Conservation (phyloP, 1,140 invertebrate genomes). For the Leptoteleia sp. region DNA sequence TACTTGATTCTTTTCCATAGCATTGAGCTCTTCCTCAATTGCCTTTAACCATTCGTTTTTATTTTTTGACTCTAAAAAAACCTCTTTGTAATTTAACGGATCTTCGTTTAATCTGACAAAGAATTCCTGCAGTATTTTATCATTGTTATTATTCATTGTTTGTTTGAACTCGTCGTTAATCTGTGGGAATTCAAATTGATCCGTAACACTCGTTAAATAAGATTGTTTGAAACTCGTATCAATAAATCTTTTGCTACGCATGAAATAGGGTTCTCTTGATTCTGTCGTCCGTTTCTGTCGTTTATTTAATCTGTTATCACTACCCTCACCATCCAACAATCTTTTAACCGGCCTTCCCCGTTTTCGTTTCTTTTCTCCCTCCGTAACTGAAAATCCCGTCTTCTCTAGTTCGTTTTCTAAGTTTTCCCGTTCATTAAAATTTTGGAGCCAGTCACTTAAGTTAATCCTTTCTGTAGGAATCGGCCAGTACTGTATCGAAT, state of each 20-base stretch:
- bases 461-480: background rate
- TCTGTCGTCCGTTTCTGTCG: background rate
- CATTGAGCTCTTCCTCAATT: constrained; percentile 17
- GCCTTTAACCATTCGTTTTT: constrained; percentile 9
- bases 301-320: constrained; percentile 4
- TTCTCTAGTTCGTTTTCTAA: background rate
- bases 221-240: constrained; percentile 18
- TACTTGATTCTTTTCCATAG: constrained; percentile 26
- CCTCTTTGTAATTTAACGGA: constrained; percentile 14
- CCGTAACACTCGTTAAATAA: constrained; percentile 3
- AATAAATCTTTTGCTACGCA: constrained; percentile 4
- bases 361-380: constrained; percentile 24
- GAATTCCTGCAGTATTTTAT: constrained; percentile 5
- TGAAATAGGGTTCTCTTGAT: constrained; percentile 7
- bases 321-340: too few species aligned
- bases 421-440: too few species aligned
- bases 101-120: constrained; percentile 7
- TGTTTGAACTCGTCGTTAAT: background rate
- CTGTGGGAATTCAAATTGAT: constrained; percentile 2
- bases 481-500: constrained; percentile 6
- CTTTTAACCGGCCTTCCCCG: constrained; percentile 21
- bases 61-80: constrained; percentile 14
- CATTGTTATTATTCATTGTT: background rate
- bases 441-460: background rate
- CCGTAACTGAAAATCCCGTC: constrained; percentile 3